These are phyloP conservation scores for Tychaedon coryphoeus DNA, from an alignment of 2,113 vertebrate species.

Conservation along the genomic window DNA sequence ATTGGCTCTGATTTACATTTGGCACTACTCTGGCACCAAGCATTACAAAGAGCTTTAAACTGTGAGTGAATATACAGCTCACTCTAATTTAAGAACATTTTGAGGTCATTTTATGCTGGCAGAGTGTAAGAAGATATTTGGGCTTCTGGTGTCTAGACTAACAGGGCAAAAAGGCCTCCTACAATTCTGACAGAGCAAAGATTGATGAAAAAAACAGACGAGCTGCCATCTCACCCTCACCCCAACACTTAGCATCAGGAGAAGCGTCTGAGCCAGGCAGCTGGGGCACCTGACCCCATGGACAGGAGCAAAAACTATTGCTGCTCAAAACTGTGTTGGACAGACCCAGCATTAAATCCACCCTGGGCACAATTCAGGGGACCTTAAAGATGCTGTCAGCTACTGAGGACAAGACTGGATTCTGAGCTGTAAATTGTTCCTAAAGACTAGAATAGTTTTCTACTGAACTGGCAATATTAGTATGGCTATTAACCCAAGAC, in stretches of 20 bases:
- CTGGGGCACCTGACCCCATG: neutral
- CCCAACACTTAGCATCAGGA: neutral
- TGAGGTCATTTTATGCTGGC: constrained; percentile 35
- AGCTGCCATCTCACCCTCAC: neutral
- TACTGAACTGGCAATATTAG: neutral
- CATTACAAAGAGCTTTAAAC: neutral
- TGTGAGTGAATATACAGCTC: neutral
- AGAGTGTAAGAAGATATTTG: neutral
- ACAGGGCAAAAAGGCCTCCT: constrained; percentile 50
- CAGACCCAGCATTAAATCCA: constrained; percentile 11
- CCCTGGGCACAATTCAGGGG: neutral
- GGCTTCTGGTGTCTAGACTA: constrained; percentile 54
- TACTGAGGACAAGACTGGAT: neutral
- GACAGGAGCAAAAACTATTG: neutral
- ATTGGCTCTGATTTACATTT: constrained; percentile 24
- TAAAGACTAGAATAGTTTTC: neutral
- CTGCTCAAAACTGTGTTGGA: neutral
- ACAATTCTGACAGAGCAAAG: constrained; percentile 10
- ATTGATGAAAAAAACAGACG: constrained; percentile 39
- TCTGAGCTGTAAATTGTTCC: neutral
- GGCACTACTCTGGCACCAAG: neutral
- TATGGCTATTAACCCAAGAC: neutral
- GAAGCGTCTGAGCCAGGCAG: neutral
- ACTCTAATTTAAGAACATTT: constrained; percentile 49
- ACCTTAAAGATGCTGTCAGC: neutral